Conservation (phyloP, 2,888 invertebrate genomes). For the Sturmia bella region DNA sequence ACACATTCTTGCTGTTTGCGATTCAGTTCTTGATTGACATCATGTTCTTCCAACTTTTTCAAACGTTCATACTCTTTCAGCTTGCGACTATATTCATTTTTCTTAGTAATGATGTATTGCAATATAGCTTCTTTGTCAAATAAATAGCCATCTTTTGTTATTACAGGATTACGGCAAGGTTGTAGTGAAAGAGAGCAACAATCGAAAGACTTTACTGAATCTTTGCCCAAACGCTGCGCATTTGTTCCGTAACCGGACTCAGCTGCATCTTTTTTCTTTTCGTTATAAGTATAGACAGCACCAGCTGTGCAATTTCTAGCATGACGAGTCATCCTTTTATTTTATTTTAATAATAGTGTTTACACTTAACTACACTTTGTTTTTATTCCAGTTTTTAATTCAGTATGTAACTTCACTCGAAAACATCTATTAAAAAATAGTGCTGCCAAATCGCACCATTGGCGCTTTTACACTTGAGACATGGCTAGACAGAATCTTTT, state of each 20-base stretch:
- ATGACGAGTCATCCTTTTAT: constrained; percentile 93
- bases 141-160: constrained; percentile 95
- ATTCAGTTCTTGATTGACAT: constrained; percentile 84
- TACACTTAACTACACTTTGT: background rate
- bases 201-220: constrained; percentile 92
- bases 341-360: constrained; percentile 39
- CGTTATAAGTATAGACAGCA: constrained; percentile 98
- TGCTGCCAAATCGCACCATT: no score
- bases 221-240: constrained; percentile 81
- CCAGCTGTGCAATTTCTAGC: constrained; percentile 99
- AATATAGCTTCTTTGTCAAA: constrained; percentile 98
- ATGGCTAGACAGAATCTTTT: no score
- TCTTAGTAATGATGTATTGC: constrained; percentile 96
- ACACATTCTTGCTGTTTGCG: constrained; percentile 85
- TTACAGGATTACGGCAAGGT: constrained; percentile 95
- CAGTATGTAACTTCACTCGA: no score
- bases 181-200: constrained; percentile 98
- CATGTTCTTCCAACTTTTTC: constrained; percentile 88
- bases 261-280: constrained; percentile 97
- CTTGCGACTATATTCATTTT: constrained; percentile 93
- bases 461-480: no score
- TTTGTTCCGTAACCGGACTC: constrained; percentile 90
- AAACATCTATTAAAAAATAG: no score
- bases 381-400: background rate
- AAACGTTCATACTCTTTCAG: constrained; percentile 96